These are phyloP conservation scores for Zaprionus obscuricornis DNA, from an alignment of 2,888 invertebrate species.

Conservation along the genomic window DNA sequence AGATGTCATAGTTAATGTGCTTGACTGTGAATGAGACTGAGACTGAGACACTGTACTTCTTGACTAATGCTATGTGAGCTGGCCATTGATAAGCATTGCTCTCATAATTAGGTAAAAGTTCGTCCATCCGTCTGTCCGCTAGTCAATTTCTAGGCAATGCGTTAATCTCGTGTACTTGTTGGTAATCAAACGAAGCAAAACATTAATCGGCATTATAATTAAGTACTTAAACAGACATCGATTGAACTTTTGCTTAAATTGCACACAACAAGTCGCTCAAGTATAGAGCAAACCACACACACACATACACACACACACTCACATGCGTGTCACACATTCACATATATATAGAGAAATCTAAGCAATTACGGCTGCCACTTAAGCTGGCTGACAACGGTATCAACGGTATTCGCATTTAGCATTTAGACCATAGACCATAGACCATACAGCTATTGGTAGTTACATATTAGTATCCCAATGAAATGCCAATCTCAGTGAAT, in stretches of 20 bases:
- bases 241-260: slow-evolving; percentile 9
- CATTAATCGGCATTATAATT: slow-evolving; percentile 37
- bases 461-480: slow-evolving; percentile 26
- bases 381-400: slow-evolving; percentile 44
- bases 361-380: slow-evolving; percentile 50
- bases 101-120: too few species aligned
- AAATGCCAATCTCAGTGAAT: slow-evolving; percentile 47
- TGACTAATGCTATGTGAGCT: too few species aligned
- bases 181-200: not conserved
- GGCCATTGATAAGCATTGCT: slow-evolving; percentile 10
- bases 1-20: too few species aligned
- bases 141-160: too few species aligned
- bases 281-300: slow-evolving; percentile 9
- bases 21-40: too few species aligned
- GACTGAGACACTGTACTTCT: too few species aligned
- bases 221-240: slow-evolving; percentile 11
- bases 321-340: slow-evolving; percentile 1
- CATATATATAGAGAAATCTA: slow-evolving; percentile 2
- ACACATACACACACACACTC: not conserved
- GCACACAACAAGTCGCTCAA: slow-evolving; percentile 1
- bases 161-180: slow-evolving; percentile 7
- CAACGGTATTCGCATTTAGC: slow-evolving; percentile 44
- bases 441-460: slow-evolving; percentile 11
- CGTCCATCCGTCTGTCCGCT: too few species aligned
- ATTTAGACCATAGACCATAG: too few species aligned